These are phyloP conservation scores for Sebastes matsubarae DNA, from an alignment of 2,797 vertebrate species.

Conservation along the genomic window DNA sequence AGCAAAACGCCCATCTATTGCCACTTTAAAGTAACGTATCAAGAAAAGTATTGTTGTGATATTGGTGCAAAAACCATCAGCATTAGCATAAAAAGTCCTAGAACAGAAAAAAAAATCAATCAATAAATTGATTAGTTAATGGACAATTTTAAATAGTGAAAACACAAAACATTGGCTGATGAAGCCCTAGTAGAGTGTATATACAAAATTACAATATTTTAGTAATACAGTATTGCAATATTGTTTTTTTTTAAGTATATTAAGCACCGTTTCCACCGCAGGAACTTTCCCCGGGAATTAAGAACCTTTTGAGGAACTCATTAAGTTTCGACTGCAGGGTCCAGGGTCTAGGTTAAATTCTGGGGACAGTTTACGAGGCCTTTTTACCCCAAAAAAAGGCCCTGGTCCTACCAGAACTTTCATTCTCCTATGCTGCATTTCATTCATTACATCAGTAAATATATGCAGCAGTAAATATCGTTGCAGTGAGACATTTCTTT, in stretches of 20 bases:
- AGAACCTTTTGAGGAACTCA: too few relatives aligned
- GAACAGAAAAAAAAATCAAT: background rate
- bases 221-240: background rate
- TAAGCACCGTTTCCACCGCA: background rate
- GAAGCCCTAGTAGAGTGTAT: background rate
- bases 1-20: rapidly evolving
- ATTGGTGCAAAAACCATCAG: background rate
- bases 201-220: background rate
- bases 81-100: background rate
- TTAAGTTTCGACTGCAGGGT: too few relatives aligned
- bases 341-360: too few relatives aligned
- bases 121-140: background rate
- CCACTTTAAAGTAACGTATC: background rate
- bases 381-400: too few relatives aligned
- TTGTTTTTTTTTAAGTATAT: background rate
- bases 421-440: too few relatives aligned
- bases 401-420: too few relatives aligned
- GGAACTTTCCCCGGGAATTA: too few relatives aligned
- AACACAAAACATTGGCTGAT: background rate
- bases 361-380: too few relatives aligned
- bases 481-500: too few relatives aligned
- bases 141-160: background rate
- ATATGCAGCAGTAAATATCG: too few relatives aligned
- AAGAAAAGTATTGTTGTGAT: background rate
- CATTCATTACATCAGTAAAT: too few relatives aligned